Percentiles rank a stretch among this genome's conserved stretches.
Evolutionary conservation across 2,797 vertebrate genomes (phyloP).

Genomic region (Lindbergichthys nudifrons): DNA sequence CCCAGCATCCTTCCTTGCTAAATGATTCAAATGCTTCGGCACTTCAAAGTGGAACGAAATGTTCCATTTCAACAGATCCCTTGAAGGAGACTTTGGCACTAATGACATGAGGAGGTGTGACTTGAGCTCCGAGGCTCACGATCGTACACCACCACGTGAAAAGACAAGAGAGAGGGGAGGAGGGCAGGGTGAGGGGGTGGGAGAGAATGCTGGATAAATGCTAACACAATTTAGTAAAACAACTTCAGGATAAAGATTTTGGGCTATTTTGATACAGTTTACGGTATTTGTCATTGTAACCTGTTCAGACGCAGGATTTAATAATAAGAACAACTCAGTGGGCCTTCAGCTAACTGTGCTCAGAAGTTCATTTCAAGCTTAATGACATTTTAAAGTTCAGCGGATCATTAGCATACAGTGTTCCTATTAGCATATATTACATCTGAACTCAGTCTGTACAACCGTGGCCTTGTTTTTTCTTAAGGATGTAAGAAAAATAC

Average conservation of each 20-base stretch:
- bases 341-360: slow-evolving; percentile 55
- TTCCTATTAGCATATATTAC: slow-evolving; percentile 65
- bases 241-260: slow-evolving; percentile 34
- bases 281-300: slow-evolving; percentile 57
- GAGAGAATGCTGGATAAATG: slow-evolving; percentile 4
- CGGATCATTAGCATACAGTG: slow-evolving; percentile 56
- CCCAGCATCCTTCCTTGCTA: slow-evolving; percentile 74
- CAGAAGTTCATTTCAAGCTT: slow-evolving; percentile 55
- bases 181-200: not conserved
- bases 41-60: slow-evolving; percentile 83
- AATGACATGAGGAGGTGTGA: slow-evolving; percentile 75
- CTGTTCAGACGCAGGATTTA: slow-evolving; percentile 15
- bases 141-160: slow-evolving; percentile 33
- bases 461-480: slow-evolving; percentile 35
- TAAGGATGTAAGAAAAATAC: slow-evolving; percentile 29
- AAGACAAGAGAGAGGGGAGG: not conserved
- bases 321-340: slow-evolving; percentile 31
- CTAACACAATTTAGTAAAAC: slow-evolving; percentile 43
- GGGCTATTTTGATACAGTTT: slow-evolving; percentile 37
- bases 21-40: slow-evolving; percentile 82
- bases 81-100: slow-evolving; percentile 70
- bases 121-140: slow-evolving; percentile 48
- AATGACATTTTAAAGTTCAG: slow-evolving; percentile 72
- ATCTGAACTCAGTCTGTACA: slow-evolving; percentile 36
- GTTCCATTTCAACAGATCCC: slow-evolving; percentile 78